Conservation (phyloP, 92 coral and sea anemone genomes). For the Phymanthus crucifer region DNA sequence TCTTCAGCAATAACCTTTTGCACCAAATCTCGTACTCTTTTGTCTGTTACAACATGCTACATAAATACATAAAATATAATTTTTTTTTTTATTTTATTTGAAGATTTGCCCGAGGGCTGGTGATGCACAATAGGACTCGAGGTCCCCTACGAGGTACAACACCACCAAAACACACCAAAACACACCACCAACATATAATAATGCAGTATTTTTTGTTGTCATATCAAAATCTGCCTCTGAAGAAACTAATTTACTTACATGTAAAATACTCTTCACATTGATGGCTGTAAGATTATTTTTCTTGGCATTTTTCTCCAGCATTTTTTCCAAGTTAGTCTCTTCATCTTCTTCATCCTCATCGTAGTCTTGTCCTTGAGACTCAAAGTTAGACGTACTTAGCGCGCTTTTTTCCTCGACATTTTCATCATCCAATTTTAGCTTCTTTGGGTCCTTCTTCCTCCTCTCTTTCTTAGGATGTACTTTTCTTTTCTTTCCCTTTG, state of each 20-base stretch:
- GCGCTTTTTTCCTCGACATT: constrained; percentile 21
- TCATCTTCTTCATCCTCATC: constrained; percentile 48
- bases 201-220: not conserved
- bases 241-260: constrained; percentile 56
- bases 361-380: constrained; percentile 21
- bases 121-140: no score
- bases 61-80: not conserved
- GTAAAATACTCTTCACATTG: constrained; percentile 87
- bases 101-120: no score
- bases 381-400: constrained; percentile 16
- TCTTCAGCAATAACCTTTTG: constrained; percentile 72
- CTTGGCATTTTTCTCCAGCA: constrained; percentile 82
- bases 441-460: constrained; percentile 43
- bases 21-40: constrained; percentile 90
- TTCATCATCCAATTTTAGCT: constrained; percentile 48
- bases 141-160: no score
- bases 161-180: no score
- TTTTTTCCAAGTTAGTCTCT: constrained; percentile 62
- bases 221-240: not conserved
- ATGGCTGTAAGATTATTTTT: constrained; percentile 79
- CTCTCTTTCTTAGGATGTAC: constrained; percentile 42
- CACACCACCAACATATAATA: no score
- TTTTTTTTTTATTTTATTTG: no score
- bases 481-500: constrained; percentile 71
- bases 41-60: constrained; percentile 91